Base-by-base conservation (phyloP, 2,797 vertebrate species). In the Hyperoplus immaculatus region DNA sequence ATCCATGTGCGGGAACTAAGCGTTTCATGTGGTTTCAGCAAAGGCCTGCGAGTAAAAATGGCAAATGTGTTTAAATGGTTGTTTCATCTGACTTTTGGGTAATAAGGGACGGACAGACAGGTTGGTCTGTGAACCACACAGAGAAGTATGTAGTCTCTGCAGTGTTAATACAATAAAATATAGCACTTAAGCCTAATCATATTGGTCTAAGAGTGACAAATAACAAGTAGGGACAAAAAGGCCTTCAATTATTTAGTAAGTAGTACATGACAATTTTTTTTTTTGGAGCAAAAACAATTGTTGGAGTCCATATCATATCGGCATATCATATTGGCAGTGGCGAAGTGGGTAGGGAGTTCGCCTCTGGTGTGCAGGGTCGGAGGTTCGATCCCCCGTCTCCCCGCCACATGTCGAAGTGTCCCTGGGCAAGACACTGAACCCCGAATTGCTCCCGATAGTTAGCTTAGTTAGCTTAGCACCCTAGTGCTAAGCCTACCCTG, bases 1-100 rank as follows among this genome's bases (percentile, higher is more conserved):
- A 72, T 69, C 65, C 66, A 55, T 47, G 65, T 62, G 70, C 2
- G 59, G 50, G 74, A 72, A 83, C 83, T 70, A 69, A 81, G 62
- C 75, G 43, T 11, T 69, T 66, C 56, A 43, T 16, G 60, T 41
- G 85, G 47, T 62, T 68, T 71, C 4, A 51, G 15, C 54, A n/a
- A 66, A 47, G 15, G 63, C 55, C 13, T 36, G 5, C 1, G 29
- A 49, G 63, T 54, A 64, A 61, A 29, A 58, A 49, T 6, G 63
- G 15, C 39, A 45, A 12, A 21, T 9, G 54, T 18, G n/a, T 70
- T 60, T 55, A 49, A 77, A 72, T 6, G 42, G 15, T 57, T 57
- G 69, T 72, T 82, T 77, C 36, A 77, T 42, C 71, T 56, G 66
- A 64, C 43, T 63, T 21, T 8, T 41, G 47, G 41, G 41, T 51